These are phyloP conservation scores for Siniperca scherzeri DNA, from an alignment of 2,797 vertebrate genomes.

Conservation along the genomic window DNA sequence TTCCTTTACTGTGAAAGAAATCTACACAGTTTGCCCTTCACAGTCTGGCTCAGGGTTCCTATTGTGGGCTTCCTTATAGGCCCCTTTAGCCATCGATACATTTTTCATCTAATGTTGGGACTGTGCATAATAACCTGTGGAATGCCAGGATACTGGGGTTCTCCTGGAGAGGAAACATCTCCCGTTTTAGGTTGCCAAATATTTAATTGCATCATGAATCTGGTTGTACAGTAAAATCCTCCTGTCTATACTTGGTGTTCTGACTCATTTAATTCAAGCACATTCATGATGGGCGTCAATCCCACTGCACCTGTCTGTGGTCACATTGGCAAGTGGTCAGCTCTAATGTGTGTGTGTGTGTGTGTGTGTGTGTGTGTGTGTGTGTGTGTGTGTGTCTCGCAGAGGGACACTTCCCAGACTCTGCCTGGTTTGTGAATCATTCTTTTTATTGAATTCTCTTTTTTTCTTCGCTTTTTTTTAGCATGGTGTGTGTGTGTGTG, in stretches of 20 bases:
- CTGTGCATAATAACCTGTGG: slow-evolving; percentile 6
- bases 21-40: slow-evolving; percentile 2
- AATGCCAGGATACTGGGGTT: slow-evolving; percentile 50
- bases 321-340: slow-evolving; percentile 60
- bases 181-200: slow-evolving; percentile 61
- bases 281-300: slow-evolving; percentile 70
- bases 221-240: slow-evolving; percentile 45
- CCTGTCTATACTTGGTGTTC: slow-evolving; percentile 52
- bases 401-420: slow-evolving; percentile 57
- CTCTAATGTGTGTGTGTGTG: slow-evolving; percentile 39
- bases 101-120: slow-evolving; percentile 35
- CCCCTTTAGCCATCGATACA: slow-evolving; percentile 24
- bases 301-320: slow-evolving; percentile 77
- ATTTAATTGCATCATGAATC: slow-evolving; percentile 71
- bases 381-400: slow-evolving; percentile 31
- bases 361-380: slow-evolving; percentile 21
- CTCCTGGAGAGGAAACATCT: slow-evolving; percentile 53
- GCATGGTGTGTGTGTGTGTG: slow-evolving; percentile 31
- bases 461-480: slow-evolving; percentile 32
- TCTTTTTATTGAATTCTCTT: slow-evolving; percentile 57
- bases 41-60: slow-evolving; percentile 25
- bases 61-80: slow-evolving; percentile 41
- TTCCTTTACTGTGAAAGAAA: slow-evolving; percentile 24
- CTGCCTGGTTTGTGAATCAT: slow-evolving; percentile 69
- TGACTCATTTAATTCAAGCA: slow-evolving; percentile 59